Base-by-base conservation (phyloP, 1,140 invertebrate species). In the Bombus terrestris region DNA sequence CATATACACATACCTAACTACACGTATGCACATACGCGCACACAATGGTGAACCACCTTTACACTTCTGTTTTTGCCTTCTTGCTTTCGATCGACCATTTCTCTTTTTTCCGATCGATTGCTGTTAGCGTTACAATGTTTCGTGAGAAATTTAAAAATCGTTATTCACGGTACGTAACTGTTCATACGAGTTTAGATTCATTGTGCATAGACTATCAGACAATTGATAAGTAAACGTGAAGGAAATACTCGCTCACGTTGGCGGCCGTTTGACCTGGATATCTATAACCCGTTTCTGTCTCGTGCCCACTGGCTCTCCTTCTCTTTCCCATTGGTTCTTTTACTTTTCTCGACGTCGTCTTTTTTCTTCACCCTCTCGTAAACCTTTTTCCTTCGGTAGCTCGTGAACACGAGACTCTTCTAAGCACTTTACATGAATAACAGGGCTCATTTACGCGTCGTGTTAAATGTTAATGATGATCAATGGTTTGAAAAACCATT, bases 191-290 rank as follows among this genome's bases (percentile, higher is more conserved):
- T 32, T 71, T 47, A 41, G 35, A 83, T 76, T 83, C 32, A 39
- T 83, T n/a, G 59, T 62, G 35, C 25, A 47, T 35, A n/a, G 41
- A n/a, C 59, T 76, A 64, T 76, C 68, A 28, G 59, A 2, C 10
- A 59, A 76, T 62, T 83, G 81, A 76, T 83, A 83, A 83, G 59
- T 83, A 83, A 47, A 83, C 72, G 72, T 47, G 81, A 83, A 76
- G 53, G 81, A 83, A 83, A 83, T 83, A 83, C 39, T 39, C 37
- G 57, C 32, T 62, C 68, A 43, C 47, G 81, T 80, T 53, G 59
- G 62, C 41, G 41, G 69, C n/a, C 84, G 78, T 85, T 85, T 73
- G 84, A 73, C 79, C 71, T 83, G 79, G 37, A 87, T 80, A 75
- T 79, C 83, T 85, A 83, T 74, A 64, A 35, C 41, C 72, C 39